Evolutionary conservation across 1,140 invertebrate genomes (phyloP), one percentile per base, ranked within the genome.

Genomic region (Macrostomum lignano): DNA sequence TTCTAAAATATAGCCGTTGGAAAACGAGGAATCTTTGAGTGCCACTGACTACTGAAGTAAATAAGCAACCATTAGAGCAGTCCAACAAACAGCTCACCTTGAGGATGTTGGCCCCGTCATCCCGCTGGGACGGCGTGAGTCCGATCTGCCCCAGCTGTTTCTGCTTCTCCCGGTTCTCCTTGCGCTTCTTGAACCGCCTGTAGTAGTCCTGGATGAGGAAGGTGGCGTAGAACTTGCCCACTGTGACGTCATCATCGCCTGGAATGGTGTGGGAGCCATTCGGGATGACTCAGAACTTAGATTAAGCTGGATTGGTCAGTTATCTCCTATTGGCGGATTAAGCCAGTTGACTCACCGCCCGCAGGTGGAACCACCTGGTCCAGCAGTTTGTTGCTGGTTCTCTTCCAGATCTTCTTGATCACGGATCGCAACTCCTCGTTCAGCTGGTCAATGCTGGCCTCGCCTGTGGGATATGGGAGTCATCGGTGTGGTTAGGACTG

Each of bases 171-270:
- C 13, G 20, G 20, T 32, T n/a, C 21, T 30, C 7, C 21, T 30
- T 96, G 36, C 84, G 68, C 56, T 96, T 96, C 61, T 96, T 96
- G 57, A 96, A 98, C 46, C 86, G 69, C 37, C 88, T 67, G 61
- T 98, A 98, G 55, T 98, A 98, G 55, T 98, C 91, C 62, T 98
- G 91, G 52, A 98, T 98, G 6, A 98, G 69, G 65, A 96, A 96
- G 4, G 91, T 98, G n/a, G 91, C 91, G 58, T 98, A 98, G 59
- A 98, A 98, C 58, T 98, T 98, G 28, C 91, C 91, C 1, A 98
- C 91, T 0, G 91, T 98, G n/a, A 98, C 86, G 61, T 98, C 91
- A 56, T 96, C 88, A 51, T 5, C 19, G 3, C 15, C 26, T 28
- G 9, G 19, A 28, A 28, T 5, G 22, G 9, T 9, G 9, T 9